Evolutionary conservation across 2,888 invertebrate species (phyloP).

Genomic region (Drosophila bunnanda): DNA sequence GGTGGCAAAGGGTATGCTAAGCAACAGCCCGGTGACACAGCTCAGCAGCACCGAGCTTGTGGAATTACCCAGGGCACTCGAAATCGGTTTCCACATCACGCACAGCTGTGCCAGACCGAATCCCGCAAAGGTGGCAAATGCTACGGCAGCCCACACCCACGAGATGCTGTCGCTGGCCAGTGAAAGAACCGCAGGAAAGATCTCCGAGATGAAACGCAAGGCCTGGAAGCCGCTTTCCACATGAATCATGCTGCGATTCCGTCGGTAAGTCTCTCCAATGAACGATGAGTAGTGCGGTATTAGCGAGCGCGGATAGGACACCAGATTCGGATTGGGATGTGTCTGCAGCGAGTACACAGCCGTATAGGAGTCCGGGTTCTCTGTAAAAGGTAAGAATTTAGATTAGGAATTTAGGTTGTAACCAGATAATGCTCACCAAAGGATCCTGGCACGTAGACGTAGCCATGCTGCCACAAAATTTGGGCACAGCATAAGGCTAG

Average conservation of each 20-base stretch:
- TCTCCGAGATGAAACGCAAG: conserved; percentile 93
- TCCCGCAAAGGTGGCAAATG: conserved; percentile 93
- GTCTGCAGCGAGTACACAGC: conserved; percentile 88
- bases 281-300: conserved; percentile 83
- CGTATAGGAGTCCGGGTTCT: conserved; percentile 89
- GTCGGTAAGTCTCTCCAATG: conserved; percentile 82
- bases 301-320: conserved; percentile 85
- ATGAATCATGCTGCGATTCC: conserved; percentile 77
- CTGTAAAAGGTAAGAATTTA: conserved; percentile 84
- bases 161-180: conserved; percentile 90
- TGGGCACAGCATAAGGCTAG: conserved; percentile 93
- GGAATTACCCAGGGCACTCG: conserved; percentile 91
- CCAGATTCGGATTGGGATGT: conserved; percentile 87
- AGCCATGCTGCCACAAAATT: conserved; percentile 90
- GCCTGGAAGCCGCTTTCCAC: conserved; percentile 92
- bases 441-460: conserved; percentile 91
- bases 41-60: conserved; percentile 90
- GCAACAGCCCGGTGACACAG: conserved; percentile 92
- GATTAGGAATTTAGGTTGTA: accelerated
- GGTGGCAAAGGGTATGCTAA: conserved; percentile 94
- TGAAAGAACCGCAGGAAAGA: conserved; percentile 94
- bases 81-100: conserved; percentile 96
- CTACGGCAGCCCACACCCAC: conserved; percentile 94
- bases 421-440: conserved; percentile 88
- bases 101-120: conserved; percentile 95